Percentiles rank a stretch among this genome's conserved stretches.
phyloP scores from a whole-genome alignment of 1,140 invertebrate genomes.

The Hermetia illucens region DNA sequence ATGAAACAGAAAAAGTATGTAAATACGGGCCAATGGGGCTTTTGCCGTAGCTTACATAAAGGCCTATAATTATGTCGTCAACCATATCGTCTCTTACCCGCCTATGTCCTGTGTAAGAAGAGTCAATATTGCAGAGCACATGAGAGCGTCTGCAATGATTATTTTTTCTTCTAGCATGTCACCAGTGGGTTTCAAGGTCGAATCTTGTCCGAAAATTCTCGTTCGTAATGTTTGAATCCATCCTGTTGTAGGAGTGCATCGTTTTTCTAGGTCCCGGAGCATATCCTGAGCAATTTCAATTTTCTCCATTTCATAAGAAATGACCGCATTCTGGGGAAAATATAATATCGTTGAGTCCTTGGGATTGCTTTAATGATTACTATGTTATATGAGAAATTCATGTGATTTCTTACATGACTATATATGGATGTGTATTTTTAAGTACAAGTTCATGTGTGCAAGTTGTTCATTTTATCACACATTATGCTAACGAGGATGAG shows the following conservation, averaged over 20 bases:
- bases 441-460: no score
- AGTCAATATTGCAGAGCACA: not conserved
- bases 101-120: constrained; percentile 1
- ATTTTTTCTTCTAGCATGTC: constrained; percentile 46
- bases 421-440: no score
- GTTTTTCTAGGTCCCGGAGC: constrained; percentile 45
- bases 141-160: constrained; percentile 43
- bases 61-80: no score
- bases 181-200: constrained; percentile 17
- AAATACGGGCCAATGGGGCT: not conserved
- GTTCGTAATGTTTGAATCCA: constrained; percentile 39
- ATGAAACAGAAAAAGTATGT: not conserved
- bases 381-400: no score
- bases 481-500: no score
- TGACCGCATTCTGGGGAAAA: constrained; percentile 23
- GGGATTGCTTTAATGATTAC: no score
- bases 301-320: constrained; percentile 57
- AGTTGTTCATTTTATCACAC: no score
- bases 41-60: not conserved
- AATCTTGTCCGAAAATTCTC: constrained; percentile 32
- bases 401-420: no score
- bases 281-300: constrained; percentile 38
- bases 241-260: constrained; percentile 38
- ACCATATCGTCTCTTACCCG: not conserved
- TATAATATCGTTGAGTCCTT: not conserved